Base-by-base conservation (phyloP, 2,888 invertebrate genomes). In the Plagodis dolabraria region DNA sequence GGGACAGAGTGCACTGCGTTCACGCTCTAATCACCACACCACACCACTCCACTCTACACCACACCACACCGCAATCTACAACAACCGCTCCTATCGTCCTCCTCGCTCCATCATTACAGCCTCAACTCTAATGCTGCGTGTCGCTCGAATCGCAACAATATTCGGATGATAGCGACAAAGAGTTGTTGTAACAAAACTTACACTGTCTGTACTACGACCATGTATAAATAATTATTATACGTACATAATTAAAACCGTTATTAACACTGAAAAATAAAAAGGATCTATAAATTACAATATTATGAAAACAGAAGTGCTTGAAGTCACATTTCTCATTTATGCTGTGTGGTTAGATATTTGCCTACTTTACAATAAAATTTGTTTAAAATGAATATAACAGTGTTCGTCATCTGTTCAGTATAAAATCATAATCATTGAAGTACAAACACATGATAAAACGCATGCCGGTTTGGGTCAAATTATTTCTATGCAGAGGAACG, bases 1-100 rank as follows among this genome's bases (percentile, higher is more conserved):
- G 74, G 82, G 79, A 57, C 45, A 57, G 43, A 56, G 55, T 53
- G 52, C 47, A 49, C 57, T 53, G 48, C 49, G 61, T 47, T 65
- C 57, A 61, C 65, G 46, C 65, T 40, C 45, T 51, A 57, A 52
- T 59, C 53, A 53, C 47, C 45, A 38, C 57, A 47, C 22, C 57
- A 12, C 6, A 11, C 43, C 43, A 43, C 12, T 12, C 43, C 12
- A 43, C 12, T 6, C 8, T 34, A 33, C 22, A n/a, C 34, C 6
- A n/a, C 33, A 10, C n/a, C 4, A 47, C 33, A n/a, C n/a, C n/a
- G 51, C 53, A 36, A 36, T 8, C 47, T 12, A 22, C 11, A 4
- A 10, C 6, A 6, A n/a, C 42, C 10, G 22, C 34, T 42, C 42
- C 12, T 49, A 8, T 22, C 7, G 22, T 45, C 12, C 8, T 7